A percentile compares a stretch with the other conserved stretches of the same genome.
These are phyloP conservation scores for Mesorhabditis spiculigera DNA, from an alignment of 2,888 invertebrate genomes.

Conservation along the genomic window DNA sequence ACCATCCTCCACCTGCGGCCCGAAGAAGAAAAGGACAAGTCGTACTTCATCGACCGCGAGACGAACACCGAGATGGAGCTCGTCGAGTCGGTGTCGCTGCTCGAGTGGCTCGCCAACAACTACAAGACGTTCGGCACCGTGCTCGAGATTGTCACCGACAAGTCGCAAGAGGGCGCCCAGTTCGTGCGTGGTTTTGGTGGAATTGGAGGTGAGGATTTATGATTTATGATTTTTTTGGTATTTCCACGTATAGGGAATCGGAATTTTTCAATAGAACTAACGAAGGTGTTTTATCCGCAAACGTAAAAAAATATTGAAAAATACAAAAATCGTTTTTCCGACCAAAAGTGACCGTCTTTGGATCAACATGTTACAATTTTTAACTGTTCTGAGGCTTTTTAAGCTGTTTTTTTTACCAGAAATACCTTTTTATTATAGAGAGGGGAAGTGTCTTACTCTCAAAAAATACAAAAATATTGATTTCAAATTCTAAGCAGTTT, in stretches of 20 bases:
- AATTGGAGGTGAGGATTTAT: slow-evolving; percentile 78
- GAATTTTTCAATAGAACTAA: background rate
- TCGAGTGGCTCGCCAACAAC: slow-evolving; percentile 80
- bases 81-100: slow-evolving; percentile 89
- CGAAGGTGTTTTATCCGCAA: too few relatives aligned
- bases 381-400: too few relatives aligned
- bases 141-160: slow-evolving; percentile 97
- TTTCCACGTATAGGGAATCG: background rate
- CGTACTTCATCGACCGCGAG: slow-evolving; percentile 98
- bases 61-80: slow-evolving; percentile 96
- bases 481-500: too few relatives aligned
- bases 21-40: slow-evolving; percentile 97
- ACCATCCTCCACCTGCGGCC: slow-evolving; percentile 91
- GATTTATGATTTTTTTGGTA: slow-evolving; percentile 7
- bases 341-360: background rate
- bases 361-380: too few relatives aligned
- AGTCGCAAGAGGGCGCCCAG: slow-evolving; percentile 98
- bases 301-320: too few relatives aligned
- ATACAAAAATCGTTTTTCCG: too few relatives aligned
- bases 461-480: too few relatives aligned
- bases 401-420: too few relatives aligned
- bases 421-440: too few relatives aligned
- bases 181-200: slow-evolving; percentile 99
- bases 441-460: too few relatives aligned
- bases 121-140: slow-evolving; percentile 72